Percentiles rank a stretch among this genome's conserved stretches.
Conservation (phyloP, 2,888 invertebrate species). For the Baronia brevicornis region DNA sequence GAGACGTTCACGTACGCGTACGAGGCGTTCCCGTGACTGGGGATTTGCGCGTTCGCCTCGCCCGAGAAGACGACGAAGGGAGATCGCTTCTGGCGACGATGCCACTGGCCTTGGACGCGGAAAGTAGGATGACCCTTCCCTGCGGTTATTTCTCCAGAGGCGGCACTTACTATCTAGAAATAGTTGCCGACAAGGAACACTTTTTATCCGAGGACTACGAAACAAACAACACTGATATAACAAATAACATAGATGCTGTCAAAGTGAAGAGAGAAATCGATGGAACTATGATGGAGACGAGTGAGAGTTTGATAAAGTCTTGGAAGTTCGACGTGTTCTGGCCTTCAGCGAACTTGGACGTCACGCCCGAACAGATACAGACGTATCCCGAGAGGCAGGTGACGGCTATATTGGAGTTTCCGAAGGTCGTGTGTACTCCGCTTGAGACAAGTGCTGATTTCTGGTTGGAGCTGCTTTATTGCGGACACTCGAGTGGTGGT, state of each 20-base stretch:
- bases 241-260: slow-evolving; percentile 9
- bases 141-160: slow-evolving; percentile 85
- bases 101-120: slow-evolving; percentile 69
- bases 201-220: slow-evolving; percentile 45
- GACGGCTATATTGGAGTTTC: slow-evolving; percentile 84
- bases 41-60: slow-evolving; percentile 56
- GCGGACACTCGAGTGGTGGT: slow-evolving; percentile 80
- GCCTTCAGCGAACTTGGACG: slow-evolving; percentile 83
- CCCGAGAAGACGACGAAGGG: slow-evolving; percentile 66
- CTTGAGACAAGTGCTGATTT: slow-evolving; percentile 80
- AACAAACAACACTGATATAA: slow-evolving; percentile 19
- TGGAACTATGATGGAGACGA: slow-evolving; percentile 55
- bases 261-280: slow-evolving; percentile 44
- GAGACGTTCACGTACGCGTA: slow-evolving; percentile 84
- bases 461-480: slow-evolving; percentile 86
- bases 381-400: slow-evolving; percentile 87
- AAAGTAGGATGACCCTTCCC: slow-evolving; percentile 73
- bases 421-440: slow-evolving; percentile 80
- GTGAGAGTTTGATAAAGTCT: slow-evolving; percentile 60
- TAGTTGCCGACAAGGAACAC: slow-evolving; percentile 48
- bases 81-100: slow-evolving; percentile 52
- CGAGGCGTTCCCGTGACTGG: slow-evolving; percentile 60
- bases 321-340: slow-evolving; percentile 86
- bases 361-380: slow-evolving; percentile 84
- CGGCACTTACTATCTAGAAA: slow-evolving; percentile 73